phyloP scores from a whole-genome alignment of 2,888 invertebrate genomes.

The Drosophila mimica region DNA sequence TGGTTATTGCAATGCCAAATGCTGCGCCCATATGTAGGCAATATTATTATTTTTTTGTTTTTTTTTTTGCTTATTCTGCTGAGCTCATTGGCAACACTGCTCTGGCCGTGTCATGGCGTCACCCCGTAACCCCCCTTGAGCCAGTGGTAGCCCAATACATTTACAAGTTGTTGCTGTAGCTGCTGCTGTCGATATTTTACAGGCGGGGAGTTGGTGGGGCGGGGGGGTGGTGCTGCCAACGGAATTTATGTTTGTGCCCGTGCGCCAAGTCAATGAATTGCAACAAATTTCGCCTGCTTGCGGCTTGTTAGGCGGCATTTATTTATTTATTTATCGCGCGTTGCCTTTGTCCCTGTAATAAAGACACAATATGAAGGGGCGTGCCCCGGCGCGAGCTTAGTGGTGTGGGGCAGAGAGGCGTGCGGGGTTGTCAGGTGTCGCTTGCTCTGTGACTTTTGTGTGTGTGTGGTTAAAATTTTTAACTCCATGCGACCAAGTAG shows the following conservation, averaged over 20 bases:
- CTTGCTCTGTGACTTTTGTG: slow-evolving; percentile 60
- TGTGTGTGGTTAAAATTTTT: slow-evolving; percentile 75
- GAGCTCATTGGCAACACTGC: slow-evolving; percentile 38
- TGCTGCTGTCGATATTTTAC: slow-evolving; percentile 76
- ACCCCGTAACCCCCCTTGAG: background rate
- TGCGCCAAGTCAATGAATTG: slow-evolving; percentile 83
- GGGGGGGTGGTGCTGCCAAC: slow-evolving; percentile 1
- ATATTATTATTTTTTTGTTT: slow-evolving; percentile 34
- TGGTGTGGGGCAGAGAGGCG: background rate
- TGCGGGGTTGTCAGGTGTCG: slow-evolving; percentile 66
- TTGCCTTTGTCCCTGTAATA: slow-evolving; percentile 72
- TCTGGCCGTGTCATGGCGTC: slow-evolving; percentile 10
- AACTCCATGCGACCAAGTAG: slow-evolving; percentile 56
- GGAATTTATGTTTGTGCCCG: slow-evolving; percentile 78
- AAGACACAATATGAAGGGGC: slow-evolving; percentile 62
- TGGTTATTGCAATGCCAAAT: slow-evolving; percentile 50
- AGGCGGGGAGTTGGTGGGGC: slow-evolving; percentile 5
- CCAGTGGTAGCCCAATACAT: slow-evolving; percentile 15
- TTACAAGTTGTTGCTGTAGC: slow-evolving; percentile 46
- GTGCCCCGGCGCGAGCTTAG: background rate
- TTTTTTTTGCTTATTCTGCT: slow-evolving; percentile 24
- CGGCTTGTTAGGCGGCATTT: slow-evolving; percentile 78
- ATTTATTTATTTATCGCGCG: slow-evolving; percentile 78
- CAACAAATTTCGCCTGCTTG: slow-evolving; percentile 80
- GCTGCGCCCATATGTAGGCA: slow-evolving; percentile 53